Evolutionary conservation across 2,797 vertebrate genomes (phyloP), one percentile per base, ranked within the genome.

Genomic region (Xenentodon cancila): DNA sequence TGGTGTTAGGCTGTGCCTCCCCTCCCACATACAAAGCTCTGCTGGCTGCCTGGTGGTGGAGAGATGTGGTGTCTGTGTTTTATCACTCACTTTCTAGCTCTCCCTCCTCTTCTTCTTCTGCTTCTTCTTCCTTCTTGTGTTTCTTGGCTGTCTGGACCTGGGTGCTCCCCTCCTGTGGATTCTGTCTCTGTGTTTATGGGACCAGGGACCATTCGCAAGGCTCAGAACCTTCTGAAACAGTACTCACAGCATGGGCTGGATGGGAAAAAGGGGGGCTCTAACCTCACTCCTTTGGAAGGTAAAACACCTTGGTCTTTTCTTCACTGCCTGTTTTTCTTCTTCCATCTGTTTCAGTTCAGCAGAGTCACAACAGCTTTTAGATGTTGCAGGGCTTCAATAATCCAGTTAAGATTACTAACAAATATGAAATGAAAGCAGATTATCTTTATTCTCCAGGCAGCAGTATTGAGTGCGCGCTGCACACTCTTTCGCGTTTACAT

Each of bases 191-290:
- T 88, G 57, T 87, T 60, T 82, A 59, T 95, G 97, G 95, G 94
- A 92, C 94, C 95, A 99, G 97, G 97, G 94, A 99, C 97, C 92
- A 98, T 99, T 94, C 97, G 97, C 93, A 99, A 99, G 94, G 97
- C 97, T 94, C 97, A 99, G 96, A 98, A 98, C 92, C 97, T 99
- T 95, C 97, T 99, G 93, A 99, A 99, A 97, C 97, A 99, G 90
- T 99, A 99, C 94, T 99, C 97, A 92, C 97, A 99, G 95, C 97
- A 99, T 94, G 97, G 96, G 95, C 96, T 98, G 95, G 97, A 99
- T 95, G 97, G 97, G 94, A 99, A 98, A 97, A 99, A 97, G 94
- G 96, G 96, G 95, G 96, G 95, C 89, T 96, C 97, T 97, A 98
- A 97, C 96, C 96, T 99, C 94, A 96, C 96, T 93, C 95, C 96